Percentiles rank a stretch among this genome's conserved stretches.
phyloP scores from a whole-genome alignment of 2,113 vertebrate species.

The Prinia subflava region DNA sequence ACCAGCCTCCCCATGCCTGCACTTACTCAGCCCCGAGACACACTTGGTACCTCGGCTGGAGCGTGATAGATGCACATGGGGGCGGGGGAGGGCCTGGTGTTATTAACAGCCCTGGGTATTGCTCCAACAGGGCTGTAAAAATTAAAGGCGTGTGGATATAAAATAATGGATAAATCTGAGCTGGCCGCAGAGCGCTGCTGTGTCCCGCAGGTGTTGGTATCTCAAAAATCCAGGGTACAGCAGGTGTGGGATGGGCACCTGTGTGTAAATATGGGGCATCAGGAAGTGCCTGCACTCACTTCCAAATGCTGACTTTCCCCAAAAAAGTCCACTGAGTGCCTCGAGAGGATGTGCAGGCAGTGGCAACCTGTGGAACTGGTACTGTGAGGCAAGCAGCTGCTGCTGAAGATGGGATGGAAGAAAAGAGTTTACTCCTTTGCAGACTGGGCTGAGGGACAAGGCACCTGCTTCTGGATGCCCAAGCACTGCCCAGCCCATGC shows the following conservation, averaged over 20 bases:
- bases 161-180: conserved; percentile 60
- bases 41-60: neutral
- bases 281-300: fast-evolving
- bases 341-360: fast-evolving
- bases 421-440: neutral
- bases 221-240: fast-evolving
- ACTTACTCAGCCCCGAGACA: fast-evolving
- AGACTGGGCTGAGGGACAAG: neutral
- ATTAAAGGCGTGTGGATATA: conserved; percentile 58
- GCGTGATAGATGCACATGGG: neutral
- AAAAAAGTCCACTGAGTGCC: fast-evolving
- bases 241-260: neutral
- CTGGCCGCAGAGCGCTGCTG: neutral
- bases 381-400: fast-evolving
- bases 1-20: neutral
- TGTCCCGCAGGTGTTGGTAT: neutral
- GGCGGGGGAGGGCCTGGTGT: neutral
- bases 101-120: conserved; percentile 36
- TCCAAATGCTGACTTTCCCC: neutral
- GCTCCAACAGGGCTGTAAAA: conserved; percentile 54
- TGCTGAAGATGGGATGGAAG: neutral
- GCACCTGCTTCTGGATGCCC: neutral
- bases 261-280: fast-evolving
- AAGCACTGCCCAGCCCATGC: fast-evolving
- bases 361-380: neutral